These are phyloP conservation scores for Blastobasis lacticolella DNA, from an alignment of 2,888 invertebrate species.

Conservation along the genomic window DNA sequence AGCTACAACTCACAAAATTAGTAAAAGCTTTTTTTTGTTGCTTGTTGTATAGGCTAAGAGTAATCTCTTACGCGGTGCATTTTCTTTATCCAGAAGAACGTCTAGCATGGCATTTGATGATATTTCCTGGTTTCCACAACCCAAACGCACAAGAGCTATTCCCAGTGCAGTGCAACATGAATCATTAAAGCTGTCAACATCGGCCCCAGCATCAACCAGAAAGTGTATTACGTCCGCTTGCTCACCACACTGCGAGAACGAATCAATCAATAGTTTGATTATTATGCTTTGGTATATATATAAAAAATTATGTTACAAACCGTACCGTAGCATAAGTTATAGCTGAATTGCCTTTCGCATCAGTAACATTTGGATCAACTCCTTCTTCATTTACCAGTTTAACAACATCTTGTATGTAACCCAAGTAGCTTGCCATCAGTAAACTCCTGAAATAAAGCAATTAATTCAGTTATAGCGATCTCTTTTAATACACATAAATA, in stretches of 20 bases:
- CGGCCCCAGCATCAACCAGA: constrained; percentile 66
- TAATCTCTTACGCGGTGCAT: too few relatives aligned
- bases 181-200: constrained; percentile 66
- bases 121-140: constrained; percentile 35
- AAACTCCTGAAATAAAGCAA: constrained; percentile 33
- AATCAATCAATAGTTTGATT: too few relatives aligned
- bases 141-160: constrained; percentile 50
- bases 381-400: constrained; percentile 45
- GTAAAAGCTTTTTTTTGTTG: too few relatives aligned
- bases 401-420: constrained; percentile 35
- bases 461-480: neutral
- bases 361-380: constrained; percentile 64
- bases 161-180: constrained; percentile 69
- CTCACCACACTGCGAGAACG: constrained; percentile 36
- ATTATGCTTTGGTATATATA: too few relatives aligned
- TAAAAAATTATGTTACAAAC: too few relatives aligned
- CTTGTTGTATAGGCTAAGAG: too few relatives aligned
- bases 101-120: constrained; percentile 23
- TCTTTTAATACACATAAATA: neutral
- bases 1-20: too few relatives aligned
- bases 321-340: constrained; percentile 67
- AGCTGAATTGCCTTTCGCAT: constrained; percentile 68
- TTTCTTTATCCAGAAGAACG: too few relatives aligned
- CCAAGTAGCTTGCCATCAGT: constrained; percentile 52
- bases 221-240: constrained; percentile 46